phyloP scores from a whole-genome alignment of 2,888 invertebrate species.

The Lacanobia wlatinum region DNA sequence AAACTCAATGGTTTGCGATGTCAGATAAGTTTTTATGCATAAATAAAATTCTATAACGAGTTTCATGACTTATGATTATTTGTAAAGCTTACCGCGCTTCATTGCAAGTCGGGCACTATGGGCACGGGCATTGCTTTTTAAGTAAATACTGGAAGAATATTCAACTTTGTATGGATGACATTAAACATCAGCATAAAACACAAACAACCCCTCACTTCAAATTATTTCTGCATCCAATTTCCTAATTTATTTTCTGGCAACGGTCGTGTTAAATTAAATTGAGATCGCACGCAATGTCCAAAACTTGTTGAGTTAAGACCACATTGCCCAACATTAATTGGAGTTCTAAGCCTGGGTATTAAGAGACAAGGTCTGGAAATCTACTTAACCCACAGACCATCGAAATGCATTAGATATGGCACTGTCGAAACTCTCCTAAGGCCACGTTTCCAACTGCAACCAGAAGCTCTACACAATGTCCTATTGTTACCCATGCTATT shows the following conservation, averaged over 20 bases:
- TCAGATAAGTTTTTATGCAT: not conserved
- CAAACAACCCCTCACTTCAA: not conserved
- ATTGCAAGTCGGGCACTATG: too few relatives aligned
- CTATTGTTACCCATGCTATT: too few relatives aligned
- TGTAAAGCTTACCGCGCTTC: too few relatives aligned
- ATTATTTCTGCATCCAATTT: slow-evolving; percentile 35
- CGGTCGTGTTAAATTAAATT: slow-evolving; percentile 52
- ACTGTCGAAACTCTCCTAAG: too few relatives aligned
- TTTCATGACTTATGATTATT: not conserved
- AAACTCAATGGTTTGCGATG: not conserved
- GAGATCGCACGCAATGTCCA: slow-evolving; percentile 28
- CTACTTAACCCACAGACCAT: slow-evolving; percentile 29
- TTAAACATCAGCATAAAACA: not conserved
- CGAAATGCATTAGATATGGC: not conserved
- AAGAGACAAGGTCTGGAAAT: slow-evolving; percentile 39
- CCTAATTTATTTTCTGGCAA: slow-evolving; percentile 25
- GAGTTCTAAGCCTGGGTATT: slow-evolving; percentile 44
- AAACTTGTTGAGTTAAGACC: slow-evolving; percentile 56
- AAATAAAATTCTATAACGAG: not conserved
- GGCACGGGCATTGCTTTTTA: too few relatives aligned
- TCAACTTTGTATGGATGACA: too few relatives aligned
- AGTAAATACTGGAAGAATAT: too few relatives aligned
- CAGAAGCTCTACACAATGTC: too few relatives aligned
- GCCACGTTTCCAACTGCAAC: too few relatives aligned
- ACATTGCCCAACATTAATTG: slow-evolving; percentile 55